Conservation (phyloP, 2,888 invertebrate genomes). For the Pachydiplax longipennis region DNA sequence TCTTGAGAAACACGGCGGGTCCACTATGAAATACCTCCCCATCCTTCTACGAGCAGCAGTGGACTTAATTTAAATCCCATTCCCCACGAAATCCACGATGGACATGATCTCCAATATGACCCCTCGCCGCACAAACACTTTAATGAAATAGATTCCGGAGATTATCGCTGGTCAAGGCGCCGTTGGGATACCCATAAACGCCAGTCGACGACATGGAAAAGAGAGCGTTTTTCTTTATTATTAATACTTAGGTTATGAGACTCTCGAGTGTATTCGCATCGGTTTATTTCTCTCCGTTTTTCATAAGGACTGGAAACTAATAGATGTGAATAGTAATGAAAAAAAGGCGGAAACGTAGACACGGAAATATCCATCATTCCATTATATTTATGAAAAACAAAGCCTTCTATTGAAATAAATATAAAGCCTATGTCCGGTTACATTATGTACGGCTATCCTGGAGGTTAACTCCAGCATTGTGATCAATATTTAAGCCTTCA, state of each 20-base stretch:
- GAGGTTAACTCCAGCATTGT: too few relatives aligned
- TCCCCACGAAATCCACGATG: not conserved
- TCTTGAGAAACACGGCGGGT: not conserved
- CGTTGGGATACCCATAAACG: not conserved
- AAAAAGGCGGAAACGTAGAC: too few relatives aligned
- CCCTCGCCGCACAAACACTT: not conserved
- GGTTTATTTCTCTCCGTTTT: too few relatives aligned
- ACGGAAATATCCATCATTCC: too few relatives aligned
- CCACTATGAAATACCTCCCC: not conserved
- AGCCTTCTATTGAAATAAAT: too few relatives aligned
- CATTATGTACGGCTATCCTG: too few relatives aligned
- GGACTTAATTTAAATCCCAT: conserved; percentile 6
- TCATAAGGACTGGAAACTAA: too few relatives aligned
- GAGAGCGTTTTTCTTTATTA: not conserved
- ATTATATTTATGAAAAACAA: too few relatives aligned
- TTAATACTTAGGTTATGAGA: not conserved
- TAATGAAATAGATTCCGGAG: conserved; percentile 4
- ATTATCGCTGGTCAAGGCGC: conserved; percentile 9
- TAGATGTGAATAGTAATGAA: too few relatives aligned
- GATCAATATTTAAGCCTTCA: too few relatives aligned
- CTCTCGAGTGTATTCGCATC: too few relatives aligned
- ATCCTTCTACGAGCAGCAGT: not conserved
- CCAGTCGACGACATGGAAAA: not conserved
- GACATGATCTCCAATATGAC: not conserved
- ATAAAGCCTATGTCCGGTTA: too few relatives aligned